Base-by-base conservation (phyloP, 2,797 vertebrate genomes). In the Enteromius thamalakanensis region DNA sequence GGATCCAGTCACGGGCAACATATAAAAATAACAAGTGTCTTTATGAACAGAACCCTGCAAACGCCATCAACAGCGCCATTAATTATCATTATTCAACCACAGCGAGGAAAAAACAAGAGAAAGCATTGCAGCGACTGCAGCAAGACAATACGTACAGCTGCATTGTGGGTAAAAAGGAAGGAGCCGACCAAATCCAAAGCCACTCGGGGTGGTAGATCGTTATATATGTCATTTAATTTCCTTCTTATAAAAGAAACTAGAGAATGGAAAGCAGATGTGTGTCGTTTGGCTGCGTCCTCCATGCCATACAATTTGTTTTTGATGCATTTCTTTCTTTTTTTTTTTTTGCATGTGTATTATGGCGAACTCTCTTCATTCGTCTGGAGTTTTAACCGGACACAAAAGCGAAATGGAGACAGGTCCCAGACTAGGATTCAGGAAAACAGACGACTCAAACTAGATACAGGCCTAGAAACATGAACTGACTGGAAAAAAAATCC, bases 401-500 rank as follows among this genome's bases (percentile, higher is more conserved):
- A 49, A 81, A 84, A 12, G 65, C 71, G 67, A 76, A 86, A 78
- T 64, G 79, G 84, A 90, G 82, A 17, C 87, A 64, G 76, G 85
- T 83, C 86, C 88, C 85, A 90, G 85, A 90, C 84, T 90, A 83
- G 58, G 58, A 62, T 62, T 62, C 58, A 83, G 90, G 85, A 91
- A 91, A 86, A 91, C 90, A 80, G 88, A 92, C 86, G 89, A 88
- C 92, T 88, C 86, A 92, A 93, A 90, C 90, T 91, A 91, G 87
- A 94, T 91, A 91, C 90, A 89, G 93, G 69, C 90, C 89, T 89
- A 91, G 90, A 90, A 92, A 90, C 87, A 91, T 87, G 88, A 86
- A 90, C 89, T 93, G 90, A 87, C 87, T 89, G 84, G 15, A 58
- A 70, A 72, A 70, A 72, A 77, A 64, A 11, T 12, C 37, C 51